Base-by-base conservation (phyloP, 37 sponge, comb jelly and placozoan species). In the Aplysina aerophoba region DNA sequence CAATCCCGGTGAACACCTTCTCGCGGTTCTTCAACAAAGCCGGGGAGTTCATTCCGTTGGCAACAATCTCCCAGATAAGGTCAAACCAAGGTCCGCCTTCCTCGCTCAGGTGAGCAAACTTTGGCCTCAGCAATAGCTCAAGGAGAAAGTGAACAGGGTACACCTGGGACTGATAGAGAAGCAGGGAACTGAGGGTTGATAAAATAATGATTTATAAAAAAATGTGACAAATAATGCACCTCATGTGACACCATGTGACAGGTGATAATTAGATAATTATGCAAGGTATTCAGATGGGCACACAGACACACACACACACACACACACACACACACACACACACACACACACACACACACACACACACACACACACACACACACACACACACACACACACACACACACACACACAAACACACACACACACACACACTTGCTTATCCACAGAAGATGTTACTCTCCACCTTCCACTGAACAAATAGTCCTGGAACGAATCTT, bases 341-440 rank as follows among this genome's bases (percentile, higher is more conserved):
- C 38, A 28, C 78, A 74, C 78, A 74, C 78, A 74, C 38, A 28
- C 38, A 30, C 78, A 74, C 78, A 74, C 78, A 74, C 38, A 74
- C 78, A 74, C 38, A 74, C 78, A 74, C 78, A 74, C 78, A 74
- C 78, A 74, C 78, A 74, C 78, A 78, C 79, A 78, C 79, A 78
- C 79, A 78, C 50, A 37, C 79, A 78, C 50, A 78, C 79, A 78
- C 50, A 78, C 79, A 78, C 54, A 37, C 79, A 78, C 50, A 78
- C 54, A 78, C 79, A 78, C 50, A 78, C 79, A 78, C 79, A 78
- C 50, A 13, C 79, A 78, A 36, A 78, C 79, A 78, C 50, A 78
- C 11, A 78, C 79, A 78, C 50, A 39, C 79, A 78, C 50, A 64
- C 66, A 64, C 66, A 64, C 66, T 31, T 30, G 27, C 8, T 31